phyloP scores from a whole-genome alignment of 2,113 vertebrate genomes.

The Spheniscus mendiculus region DNA sequence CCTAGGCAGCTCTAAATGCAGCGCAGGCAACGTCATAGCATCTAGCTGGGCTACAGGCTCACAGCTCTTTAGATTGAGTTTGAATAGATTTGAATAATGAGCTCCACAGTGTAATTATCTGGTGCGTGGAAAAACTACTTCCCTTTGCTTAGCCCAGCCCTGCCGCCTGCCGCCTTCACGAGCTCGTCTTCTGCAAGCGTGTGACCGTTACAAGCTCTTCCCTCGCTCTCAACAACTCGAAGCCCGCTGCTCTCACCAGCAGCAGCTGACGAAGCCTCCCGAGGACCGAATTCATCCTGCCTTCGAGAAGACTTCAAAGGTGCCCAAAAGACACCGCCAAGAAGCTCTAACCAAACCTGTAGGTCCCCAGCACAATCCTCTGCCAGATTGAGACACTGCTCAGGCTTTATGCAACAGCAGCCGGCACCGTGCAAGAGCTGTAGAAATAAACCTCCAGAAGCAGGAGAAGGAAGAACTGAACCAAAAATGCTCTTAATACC shows the following conservation, averaged over 20 bases:
- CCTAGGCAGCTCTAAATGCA: not conserved
- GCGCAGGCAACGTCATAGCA: fast-evolving
- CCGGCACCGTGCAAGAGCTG: not conserved
- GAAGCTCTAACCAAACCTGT: not conserved
- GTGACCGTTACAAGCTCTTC: too few species aligned
- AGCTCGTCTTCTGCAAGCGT: not conserved
- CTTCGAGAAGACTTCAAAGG: too few species aligned
- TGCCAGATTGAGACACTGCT: not conserved
- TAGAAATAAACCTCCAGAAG: not conserved
- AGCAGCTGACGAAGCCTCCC: not conserved
- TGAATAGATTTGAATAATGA: too few species aligned
- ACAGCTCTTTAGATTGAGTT: not conserved
- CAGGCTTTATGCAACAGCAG: not conserved
- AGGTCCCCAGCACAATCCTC: not conserved
- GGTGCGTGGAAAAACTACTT: not conserved
- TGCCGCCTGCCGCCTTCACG: not conserved
- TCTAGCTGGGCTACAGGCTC: not conserved
- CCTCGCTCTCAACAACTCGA: not conserved
- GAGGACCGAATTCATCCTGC: not conserved
- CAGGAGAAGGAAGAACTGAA: not conserved
- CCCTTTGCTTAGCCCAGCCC: not conserved
- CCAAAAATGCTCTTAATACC: not conserved
- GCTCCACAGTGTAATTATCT: not conserved
- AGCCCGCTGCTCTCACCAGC: not conserved
- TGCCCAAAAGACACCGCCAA: not conserved